A percentile compares a stretch with the other conserved stretches of the same genome.
Evolutionary conservation across 2,113 vertebrate genomes (phyloP).

Genomic region (Poecilia latipinna): DNA sequence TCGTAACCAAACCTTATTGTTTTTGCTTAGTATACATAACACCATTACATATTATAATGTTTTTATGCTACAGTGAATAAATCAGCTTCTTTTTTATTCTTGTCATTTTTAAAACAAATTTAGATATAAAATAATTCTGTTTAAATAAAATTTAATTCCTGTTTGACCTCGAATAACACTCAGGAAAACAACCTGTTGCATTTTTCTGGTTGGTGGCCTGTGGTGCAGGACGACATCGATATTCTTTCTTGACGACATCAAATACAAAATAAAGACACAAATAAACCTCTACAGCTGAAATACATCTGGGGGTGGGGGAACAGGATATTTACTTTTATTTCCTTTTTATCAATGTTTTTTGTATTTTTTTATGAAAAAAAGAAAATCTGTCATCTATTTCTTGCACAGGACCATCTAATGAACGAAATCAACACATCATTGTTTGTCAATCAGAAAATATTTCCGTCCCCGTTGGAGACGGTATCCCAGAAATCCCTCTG

Average conservation of each 20-base stretch:
- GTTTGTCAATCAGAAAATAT: constrained; percentile 71
- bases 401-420: constrained; percentile 36
- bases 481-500: constrained; percentile 68
- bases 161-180: constrained; percentile 8
- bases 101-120: not conserved
- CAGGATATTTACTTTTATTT: not conserved
- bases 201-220: constrained; percentile 4
- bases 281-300: too few relatives aligned
- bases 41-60: too few relatives aligned
- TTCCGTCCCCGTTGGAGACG: constrained; percentile 46
- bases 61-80: too few relatives aligned
- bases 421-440: constrained; percentile 67
- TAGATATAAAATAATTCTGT: accelerated
- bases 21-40: too few relatives aligned
- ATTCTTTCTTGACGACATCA: constrained; percentile 11
- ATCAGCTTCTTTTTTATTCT: too few relatives aligned
- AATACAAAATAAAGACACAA: not conserved
- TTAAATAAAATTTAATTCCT: not conserved
- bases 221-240: not conserved
- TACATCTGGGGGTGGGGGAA: too few relatives aligned
- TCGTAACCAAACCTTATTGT: too few relatives aligned
- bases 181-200: constrained; percentile 25
- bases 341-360: not conserved
- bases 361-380: not conserved
- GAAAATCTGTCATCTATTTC: too few relatives aligned